Conservation (phyloP, 92 coral and sea anemone species). For the Scolanthus callimorphus region DNA sequence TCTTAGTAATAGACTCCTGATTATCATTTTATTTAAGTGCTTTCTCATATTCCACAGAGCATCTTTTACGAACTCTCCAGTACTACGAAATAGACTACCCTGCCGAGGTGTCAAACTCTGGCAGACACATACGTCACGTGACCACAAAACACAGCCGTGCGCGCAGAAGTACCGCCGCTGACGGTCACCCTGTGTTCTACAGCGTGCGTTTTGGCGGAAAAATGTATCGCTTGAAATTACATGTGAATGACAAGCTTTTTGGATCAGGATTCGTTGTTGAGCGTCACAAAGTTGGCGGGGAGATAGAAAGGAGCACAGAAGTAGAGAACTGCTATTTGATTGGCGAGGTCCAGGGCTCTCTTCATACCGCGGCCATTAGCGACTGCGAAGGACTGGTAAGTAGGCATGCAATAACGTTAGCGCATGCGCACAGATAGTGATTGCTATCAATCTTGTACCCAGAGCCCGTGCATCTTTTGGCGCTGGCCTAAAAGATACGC, state of each 20-base stretch:
- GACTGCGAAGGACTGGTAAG: conserved; percentile 99
- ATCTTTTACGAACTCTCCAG: conserved; percentile 44
- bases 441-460: too few species aligned
- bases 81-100: conserved; percentile 73
- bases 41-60: too few species aligned
- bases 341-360: conserved; percentile 63
- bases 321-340: conserved; percentile 81
- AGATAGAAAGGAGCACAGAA: conserved; percentile 42
- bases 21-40: too few species aligned
- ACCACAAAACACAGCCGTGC: conserved; percentile 64
- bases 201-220: conserved; percentile 52
- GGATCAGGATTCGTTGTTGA: conserved; percentile 77
- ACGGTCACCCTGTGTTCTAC: conserved; percentile 64
- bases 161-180: conserved; percentile 65
- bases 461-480: too few species aligned
- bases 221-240: conserved; percentile 48
- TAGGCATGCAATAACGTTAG: too few species aligned
- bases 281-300: conserved; percentile 66
- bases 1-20: too few species aligned
- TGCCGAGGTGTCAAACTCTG: conserved; percentile 52
- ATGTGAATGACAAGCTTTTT: conserved; percentile 68
- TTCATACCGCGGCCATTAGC: conserved; percentile 81
- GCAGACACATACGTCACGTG: conserved; percentile 59
- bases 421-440: too few species aligned
- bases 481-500: too few species aligned